These are phyloP conservation scores for Drosophila siamana DNA, from an alignment of 2,888 invertebrate species.

Conservation along the genomic window DNA sequence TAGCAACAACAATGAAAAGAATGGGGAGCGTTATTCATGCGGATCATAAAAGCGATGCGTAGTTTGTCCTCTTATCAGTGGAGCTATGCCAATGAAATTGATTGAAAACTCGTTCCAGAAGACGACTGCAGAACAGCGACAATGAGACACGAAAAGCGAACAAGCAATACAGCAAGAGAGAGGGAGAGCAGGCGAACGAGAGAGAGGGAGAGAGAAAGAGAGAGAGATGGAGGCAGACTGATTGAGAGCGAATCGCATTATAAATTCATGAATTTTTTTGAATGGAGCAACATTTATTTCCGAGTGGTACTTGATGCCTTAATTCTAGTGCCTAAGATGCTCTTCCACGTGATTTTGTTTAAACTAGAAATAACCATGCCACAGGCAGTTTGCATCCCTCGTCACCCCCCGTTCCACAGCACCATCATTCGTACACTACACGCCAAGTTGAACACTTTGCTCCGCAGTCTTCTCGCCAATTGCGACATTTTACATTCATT, in stretches of 20 bases:
- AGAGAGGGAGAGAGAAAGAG: not conserved
- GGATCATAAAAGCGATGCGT: conserved; percentile 47
- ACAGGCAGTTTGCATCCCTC: conserved; percentile 25
- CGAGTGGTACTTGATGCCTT: conserved; percentile 20
- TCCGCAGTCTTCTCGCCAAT: conserved; percentile 33
- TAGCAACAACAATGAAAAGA: conserved; percentile 27
- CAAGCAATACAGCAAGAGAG: not conserved
- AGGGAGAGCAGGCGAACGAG: not conserved
- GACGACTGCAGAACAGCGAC: not conserved
- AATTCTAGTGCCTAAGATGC: conserved; percentile 1
- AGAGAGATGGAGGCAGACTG: not conserved
- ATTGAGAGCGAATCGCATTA: conserved; percentile 9
- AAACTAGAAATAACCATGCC: conserved; percentile 63
- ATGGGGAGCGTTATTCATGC: conserved; percentile 10
- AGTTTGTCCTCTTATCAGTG: conserved; percentile 49
- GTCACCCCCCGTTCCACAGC: not conserved
- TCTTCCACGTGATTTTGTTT: conserved; percentile 34
- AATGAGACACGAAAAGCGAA: conserved; percentile 1
- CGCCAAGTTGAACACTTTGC: not conserved
- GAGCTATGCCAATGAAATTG: conserved; percentile 53
- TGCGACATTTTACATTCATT: conserved; percentile 60
- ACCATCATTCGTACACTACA: not conserved
- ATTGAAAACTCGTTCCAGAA: conserved; percentile 51
- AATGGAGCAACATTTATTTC: conserved; percentile 34
- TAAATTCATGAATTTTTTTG: conserved; percentile 10